Base-by-base conservation (phyloP, 2,888 invertebrate species). In the Campaea margaritaria region DNA sequence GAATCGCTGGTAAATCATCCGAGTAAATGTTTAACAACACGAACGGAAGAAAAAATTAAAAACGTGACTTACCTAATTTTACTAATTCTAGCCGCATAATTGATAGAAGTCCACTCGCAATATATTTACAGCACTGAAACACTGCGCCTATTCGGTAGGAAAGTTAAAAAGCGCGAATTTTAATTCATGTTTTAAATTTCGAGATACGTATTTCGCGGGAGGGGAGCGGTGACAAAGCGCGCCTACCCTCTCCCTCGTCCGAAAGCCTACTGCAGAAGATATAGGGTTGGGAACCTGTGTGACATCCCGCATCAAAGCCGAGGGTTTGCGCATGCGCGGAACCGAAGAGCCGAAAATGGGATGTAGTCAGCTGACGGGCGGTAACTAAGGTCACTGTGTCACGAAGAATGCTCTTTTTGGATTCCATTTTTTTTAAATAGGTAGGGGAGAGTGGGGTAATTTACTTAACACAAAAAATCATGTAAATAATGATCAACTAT, bases 341-440 rank as follows among this genome's bases (percentile, higher is more conserved):
- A 59, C 58, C 57, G 43, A 49, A 64, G 65, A 71, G 28, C 75
- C 68, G 64, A 79, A 21, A 21, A 78, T 76, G 75, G 78, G 82
- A 81, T 77, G 81, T 57, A 64, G 63, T 88, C 89, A 89, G 89
- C 90, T 90, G 90, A 85, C 81, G 79, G 80, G 68, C 75, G 78
- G 77, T 72, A 78, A 81, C 81, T 86, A 85, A 86, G 90, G 90
- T 90, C 86, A 91, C 79, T 87, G 83, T 91, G 90, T 89, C 87
- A 88, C 70, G 74, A 69, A 68, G 62, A 60, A 61, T 57, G 46
- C 27, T 59, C 36, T 46, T 62, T 58, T 48, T 46, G 9, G 15
- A 51, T 54, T 45, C 49, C 27, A 60, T 45, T 56, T 55, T 48
- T n/a, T 2, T 36, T 36, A 36, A 1, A 21, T 44, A 44, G 27